Evolutionary conservation across 2,888 invertebrate species (phyloP).

Genomic region (Molanna angustata): DNA sequence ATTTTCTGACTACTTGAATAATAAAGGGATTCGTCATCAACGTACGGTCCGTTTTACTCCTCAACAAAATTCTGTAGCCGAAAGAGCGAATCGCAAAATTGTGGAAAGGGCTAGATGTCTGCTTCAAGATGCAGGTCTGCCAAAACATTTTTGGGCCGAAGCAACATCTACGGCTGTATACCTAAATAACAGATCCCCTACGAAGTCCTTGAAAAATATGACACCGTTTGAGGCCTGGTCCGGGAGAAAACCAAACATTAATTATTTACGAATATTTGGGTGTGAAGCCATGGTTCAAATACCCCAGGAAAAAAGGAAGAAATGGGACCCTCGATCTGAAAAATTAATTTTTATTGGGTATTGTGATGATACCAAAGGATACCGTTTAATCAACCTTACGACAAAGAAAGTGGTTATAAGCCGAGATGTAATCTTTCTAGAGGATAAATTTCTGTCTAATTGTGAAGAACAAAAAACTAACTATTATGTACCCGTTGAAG

Average conservation of each 20-base stretch:
- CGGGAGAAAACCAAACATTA: neutral
- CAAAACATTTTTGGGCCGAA: neutral
- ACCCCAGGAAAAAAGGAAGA: neutral
- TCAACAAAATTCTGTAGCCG: constrained; percentile 1
- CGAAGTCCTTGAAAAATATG: neutral
- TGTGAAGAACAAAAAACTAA: neutral
- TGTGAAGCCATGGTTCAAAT: neutral
- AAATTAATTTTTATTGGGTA: neutral
- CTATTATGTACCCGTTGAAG: neutral
- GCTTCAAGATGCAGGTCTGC: neutral
- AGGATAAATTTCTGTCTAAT: no score
- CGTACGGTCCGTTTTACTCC: neutral
- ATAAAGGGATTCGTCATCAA: neutral
- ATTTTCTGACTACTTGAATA: neutral
- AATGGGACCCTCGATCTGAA: neutral
- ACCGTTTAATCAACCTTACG: no score
- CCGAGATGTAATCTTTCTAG: no score
- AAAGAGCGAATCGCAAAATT: neutral
- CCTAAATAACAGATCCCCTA: neutral
- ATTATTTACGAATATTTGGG: neutral
- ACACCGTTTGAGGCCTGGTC: constrained; percentile 3
- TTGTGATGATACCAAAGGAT: neutral
- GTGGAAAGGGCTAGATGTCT: neutral
- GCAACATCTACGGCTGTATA: neutral
- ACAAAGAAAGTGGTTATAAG: no score